Evolutionary conservation across 1,140 invertebrate species (phyloP), one percentile per base, ranked within the genome.

Genomic region (Pinna nobilis): DNA sequence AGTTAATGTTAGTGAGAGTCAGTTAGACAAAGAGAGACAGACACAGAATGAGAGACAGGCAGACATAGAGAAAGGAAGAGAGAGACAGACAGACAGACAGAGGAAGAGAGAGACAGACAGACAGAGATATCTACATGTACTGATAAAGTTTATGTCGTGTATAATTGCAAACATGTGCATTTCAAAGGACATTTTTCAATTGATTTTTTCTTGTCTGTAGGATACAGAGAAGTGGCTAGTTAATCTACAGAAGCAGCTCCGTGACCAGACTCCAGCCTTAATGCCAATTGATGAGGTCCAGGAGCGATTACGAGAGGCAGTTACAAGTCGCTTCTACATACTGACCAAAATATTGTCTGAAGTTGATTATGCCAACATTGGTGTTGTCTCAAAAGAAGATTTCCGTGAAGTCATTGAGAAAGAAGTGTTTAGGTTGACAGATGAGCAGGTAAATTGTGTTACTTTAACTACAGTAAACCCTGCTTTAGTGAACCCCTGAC

Each of bases 351-450:
- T 79, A 7, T 85, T 88, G 32, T 70, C 53, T 15, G 85, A 84
- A 30, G 51, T 82, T 4, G 87, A 88, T 61, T 87, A 82, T 73
- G 87, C 86, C 51, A 81, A 82, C n/a, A 83, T 87, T 51, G 86
- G 86, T 0, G 84, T 85, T 7, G 80, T 88, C 25, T 77, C 81
- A 3, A 82, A 81, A 44, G 86, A 87, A 6, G 85, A 85, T 59
- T 87, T 87, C 49, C 77, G 76, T 47, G 68, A 79, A 37, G 64
- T 85, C 9, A 30, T 88, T 18, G 74, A 82, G 66, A 83, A 83
- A 39, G 71, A 82, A 37, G 33, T 82, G 13, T 80, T 88, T 59
- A 76, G 83, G 49, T 53, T 86, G 5, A 81, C 77, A n/a, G 82
- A 87, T 81, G 85, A 87, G 49, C 85, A 88, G 82, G 86, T 87